Evolutionary conservation across 2,113 vertebrate genomes (phyloP), one percentile per base, ranked within the genome.

Genomic region (Hippolais icterina): DNA sequence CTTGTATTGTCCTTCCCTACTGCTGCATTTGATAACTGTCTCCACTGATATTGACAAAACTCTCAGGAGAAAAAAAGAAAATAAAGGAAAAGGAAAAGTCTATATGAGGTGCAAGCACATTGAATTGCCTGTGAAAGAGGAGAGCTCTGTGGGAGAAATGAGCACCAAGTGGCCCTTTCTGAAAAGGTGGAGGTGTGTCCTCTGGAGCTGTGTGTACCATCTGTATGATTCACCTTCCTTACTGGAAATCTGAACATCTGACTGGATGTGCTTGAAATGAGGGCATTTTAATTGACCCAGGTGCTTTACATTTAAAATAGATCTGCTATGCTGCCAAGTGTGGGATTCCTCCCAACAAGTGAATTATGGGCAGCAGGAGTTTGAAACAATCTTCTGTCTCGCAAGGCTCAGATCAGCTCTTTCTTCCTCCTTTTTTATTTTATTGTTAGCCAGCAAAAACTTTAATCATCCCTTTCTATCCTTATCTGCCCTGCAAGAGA

Each of bases 401-500:
- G 0, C 46, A 77, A 87, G 66, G 57, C 17, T 82, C 60, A 22
- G 21, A 82, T 59, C 68, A 71, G 22, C 9, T 66, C 5, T 70
- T 50, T 59, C 61, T n/a, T 18, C 3, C 20, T 59, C 35, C 20
- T 9, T 5, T 12, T 57, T 80, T 79, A 41, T 49, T 44, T 91
- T 82, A 46, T 17, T 87, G 27, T 68, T 94, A 80, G 77, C 37
- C 35, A 86, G 52, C 27, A 89, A 74, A 94, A 90, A 47, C 87
- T 94, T 93, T 83, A 76, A 83, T 95, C 42, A 74, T 88, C 29
- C 24, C 7, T 42, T 85, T 91, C 66, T 91, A 1, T 91, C 82
- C 59, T 88, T 74, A 77, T 74, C 66, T 94, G n/a, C 68, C 78
- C 47, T 93, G 82, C 42, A 93, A 83, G 71, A 88, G 63, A 94